phyloP scores from a whole-genome alignment of 2,888 invertebrate species.

The Lumbricus terrestris region DNA sequence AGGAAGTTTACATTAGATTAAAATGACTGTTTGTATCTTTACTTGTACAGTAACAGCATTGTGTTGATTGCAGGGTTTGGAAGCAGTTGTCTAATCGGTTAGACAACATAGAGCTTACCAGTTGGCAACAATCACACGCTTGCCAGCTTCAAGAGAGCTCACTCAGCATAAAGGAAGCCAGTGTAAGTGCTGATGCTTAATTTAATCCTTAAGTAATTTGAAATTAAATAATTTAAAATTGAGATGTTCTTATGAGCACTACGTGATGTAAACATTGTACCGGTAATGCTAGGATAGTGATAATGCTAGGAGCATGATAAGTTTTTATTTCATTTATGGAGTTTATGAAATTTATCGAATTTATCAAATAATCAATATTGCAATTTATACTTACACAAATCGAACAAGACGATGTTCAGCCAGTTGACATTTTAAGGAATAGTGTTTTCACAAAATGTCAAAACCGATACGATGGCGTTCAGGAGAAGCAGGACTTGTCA shows the following conservation, averaged over 20 bases:
- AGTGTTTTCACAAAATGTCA: no score
- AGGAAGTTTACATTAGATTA: no score
- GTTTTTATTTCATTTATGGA: slow-evolving; percentile 48
- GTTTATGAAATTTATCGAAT: no score
- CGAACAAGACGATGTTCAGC: no score
- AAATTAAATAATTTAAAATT: not conserved
- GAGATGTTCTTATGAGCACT: not conserved
- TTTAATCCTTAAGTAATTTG: not conserved
- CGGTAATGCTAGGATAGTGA: no score
- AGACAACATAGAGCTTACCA: not conserved
- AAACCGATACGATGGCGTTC: no score
- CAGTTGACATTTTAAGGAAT: no score
- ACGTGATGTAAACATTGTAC: no score
- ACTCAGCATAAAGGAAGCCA: not conserved
- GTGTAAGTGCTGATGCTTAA: not conserved
- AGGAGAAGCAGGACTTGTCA: no score
- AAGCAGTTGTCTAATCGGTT: slow-evolving; percentile 10
- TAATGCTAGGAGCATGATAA: slow-evolving; percentile 67
- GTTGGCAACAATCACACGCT: not conserved
- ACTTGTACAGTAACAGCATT: not conserved
- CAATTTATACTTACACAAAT: no score
- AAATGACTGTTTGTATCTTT: not conserved
- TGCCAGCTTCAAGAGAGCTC: slow-evolving; percentile 15
- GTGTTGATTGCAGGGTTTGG: slow-evolving; percentile 13
- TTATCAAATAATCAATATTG: no score